A percentile compares a stretch with the other conserved stretches of the same genome.
These are phyloP conservation scores for Neoscelio sp. DNA, from an alignment of 2,888 invertebrate genomes.

Conservation along the genomic window DNA sequence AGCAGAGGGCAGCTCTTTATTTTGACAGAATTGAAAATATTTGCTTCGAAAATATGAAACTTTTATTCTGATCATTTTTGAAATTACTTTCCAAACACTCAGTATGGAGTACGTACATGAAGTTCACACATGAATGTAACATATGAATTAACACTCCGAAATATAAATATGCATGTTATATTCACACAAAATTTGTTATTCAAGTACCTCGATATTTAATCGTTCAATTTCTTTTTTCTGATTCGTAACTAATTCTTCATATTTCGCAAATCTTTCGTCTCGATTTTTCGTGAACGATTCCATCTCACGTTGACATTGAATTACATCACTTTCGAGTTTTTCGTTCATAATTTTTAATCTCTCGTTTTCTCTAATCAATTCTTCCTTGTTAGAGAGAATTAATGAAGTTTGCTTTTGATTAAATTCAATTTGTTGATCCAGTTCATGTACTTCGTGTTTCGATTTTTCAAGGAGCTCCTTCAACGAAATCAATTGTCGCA, in stretches of 20 bases:
- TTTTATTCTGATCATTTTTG: no score
- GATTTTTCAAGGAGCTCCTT: slow-evolving; percentile 8
- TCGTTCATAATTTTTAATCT: slow-evolving; percentile 17
- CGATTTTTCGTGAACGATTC: slow-evolving; percentile 23
- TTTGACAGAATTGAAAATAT: no score
- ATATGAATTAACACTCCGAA: background rate
- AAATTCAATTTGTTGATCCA: slow-evolving; percentile 10
- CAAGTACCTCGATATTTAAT: slow-evolving; percentile 8
- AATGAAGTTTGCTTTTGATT: background rate
- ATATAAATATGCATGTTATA: no score
- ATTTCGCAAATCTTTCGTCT: background rate
- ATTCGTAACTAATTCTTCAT: slow-evolving; percentile 14
- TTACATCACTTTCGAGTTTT: slow-evolving; percentile 9
- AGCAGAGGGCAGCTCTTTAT: no score
- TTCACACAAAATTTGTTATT: background rate
- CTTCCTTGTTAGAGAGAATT: slow-evolving; percentile 10
- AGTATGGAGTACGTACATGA: no score
- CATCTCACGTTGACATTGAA: background rate
- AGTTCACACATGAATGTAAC: no score
- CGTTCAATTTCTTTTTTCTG: background rate
- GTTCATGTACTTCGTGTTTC: slow-evolving; percentile 8
- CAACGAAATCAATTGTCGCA: slow-evolving; percentile 14
- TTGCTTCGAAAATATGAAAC: no score
- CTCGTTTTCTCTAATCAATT: slow-evolving; percentile 35
- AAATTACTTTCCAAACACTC: no score